Conservation (phyloP, 2,797 vertebrate species). For the Vipera ursinii region DNA sequence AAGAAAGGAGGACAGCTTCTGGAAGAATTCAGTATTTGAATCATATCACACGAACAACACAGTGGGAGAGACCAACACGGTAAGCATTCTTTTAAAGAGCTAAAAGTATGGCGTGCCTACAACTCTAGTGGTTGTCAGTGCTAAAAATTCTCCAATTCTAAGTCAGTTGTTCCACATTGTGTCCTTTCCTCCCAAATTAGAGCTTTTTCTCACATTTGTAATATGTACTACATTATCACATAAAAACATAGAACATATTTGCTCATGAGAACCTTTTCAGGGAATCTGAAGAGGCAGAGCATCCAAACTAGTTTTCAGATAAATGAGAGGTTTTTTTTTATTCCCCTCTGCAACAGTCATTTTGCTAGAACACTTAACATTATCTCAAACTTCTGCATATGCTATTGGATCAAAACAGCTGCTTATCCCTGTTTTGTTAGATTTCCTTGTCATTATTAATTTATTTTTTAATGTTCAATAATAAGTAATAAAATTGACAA, state of each 20-base stretch:
- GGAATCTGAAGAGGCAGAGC: neutral
- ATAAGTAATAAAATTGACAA: neutral
- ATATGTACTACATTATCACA: neutral
- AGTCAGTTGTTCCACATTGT: neutral
- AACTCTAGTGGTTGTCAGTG: neutral
- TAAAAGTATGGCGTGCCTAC: neutral
- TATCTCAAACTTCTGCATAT: neutral
- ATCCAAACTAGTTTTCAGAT: neutral
- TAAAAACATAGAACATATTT: neutral
- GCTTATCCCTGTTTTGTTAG: neutral
- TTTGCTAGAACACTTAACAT: neutral
- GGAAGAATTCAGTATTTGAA: constrained; percentile 96
- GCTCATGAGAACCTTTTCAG: neutral
- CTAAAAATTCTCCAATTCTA: neutral
- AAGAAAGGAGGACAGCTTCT: constrained; percentile 91
- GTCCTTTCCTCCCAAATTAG: neutral
- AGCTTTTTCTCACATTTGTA: neutral
- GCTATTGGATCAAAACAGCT: neutral
- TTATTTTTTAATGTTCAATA: neutral
- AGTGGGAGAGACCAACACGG: constrained; percentile 95
- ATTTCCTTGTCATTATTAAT: neutral
- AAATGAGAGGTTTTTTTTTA: neutral
- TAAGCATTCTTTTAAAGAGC: constrained; percentile 56
- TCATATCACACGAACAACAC: constrained; percentile 92
- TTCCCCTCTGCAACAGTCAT: neutral